A percentile compares a stretch with the other conserved stretches of the same genome.
phyloP scores from a whole-genome alignment of 2,113 vertebrate genomes.

The Cebidichthys violaceus region DNA sequence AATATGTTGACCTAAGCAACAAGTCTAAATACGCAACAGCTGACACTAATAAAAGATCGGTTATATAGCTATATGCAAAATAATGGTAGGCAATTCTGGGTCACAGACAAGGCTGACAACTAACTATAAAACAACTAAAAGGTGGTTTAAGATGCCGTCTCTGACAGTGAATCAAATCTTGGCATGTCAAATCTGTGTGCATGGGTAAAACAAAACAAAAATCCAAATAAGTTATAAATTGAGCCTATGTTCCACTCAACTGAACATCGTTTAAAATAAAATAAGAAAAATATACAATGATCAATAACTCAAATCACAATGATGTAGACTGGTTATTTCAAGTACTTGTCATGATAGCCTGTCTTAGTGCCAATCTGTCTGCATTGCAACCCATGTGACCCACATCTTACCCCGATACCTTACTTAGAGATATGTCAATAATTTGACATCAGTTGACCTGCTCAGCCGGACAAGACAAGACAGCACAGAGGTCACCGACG shows the following conservation, averaged over 20 bases:
- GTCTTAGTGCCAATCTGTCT: slow-evolving; percentile 33
- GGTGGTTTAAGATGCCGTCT: slow-evolving; percentile 66
- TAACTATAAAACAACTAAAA: slow-evolving; percentile 77
- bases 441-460: slow-evolving; percentile 13
- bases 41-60: slow-evolving; percentile 54
- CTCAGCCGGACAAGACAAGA: slow-evolving; percentile 19
- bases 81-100: slow-evolving; percentile 11
- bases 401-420: not conserved
- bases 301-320: slow-evolving; percentile 23
- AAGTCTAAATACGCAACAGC: slow-evolving; percentile 9
- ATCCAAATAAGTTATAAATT: slow-evolving; percentile 44
- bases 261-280: slow-evolving; percentile 47
- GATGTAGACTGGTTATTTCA: slow-evolving; percentile 35
- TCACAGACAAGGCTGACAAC: slow-evolving; percentile 27
- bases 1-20: slow-evolving; percentile 34
- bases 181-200: slow-evolving; percentile 24
- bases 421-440: slow-evolving; percentile 4
- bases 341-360: slow-evolving; percentile 35
- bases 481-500: slow-evolving; percentile 8
- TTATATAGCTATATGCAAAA: slow-evolving; percentile 27
- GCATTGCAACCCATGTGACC: slow-evolving; percentile 5
- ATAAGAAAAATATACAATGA: slow-evolving; percentile 37
- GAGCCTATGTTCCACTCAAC: slow-evolving; percentile 38
- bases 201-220: slow-evolving; percentile 61
- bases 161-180: slow-evolving; percentile 50